Evolutionary conservation across 1,140 invertebrate genomes (phyloP), one percentile per base, ranked within the genome.

Genomic region (Saccostrea cuccullata): DNA sequence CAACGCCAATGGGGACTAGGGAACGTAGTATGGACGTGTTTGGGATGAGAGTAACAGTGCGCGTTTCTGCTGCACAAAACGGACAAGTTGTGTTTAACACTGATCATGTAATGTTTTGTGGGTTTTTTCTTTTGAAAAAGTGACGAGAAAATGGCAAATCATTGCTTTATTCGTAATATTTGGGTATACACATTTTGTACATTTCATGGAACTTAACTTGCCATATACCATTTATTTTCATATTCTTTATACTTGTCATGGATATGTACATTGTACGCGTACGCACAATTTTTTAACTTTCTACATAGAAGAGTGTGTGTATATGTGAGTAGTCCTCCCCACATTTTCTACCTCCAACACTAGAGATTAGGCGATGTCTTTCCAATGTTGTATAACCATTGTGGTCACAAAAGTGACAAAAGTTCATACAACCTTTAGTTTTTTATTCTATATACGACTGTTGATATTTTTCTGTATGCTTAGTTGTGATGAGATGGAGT

Each of bases 311-410:
- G 70, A 77, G 30, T 77, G 70, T 77, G 70, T 77, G 70, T 77
- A 77, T 13, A 30, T 30, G 15, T 17, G 47, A 47, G 70, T 77
- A 77, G 70, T 77, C 70, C 70, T 77, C 26, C 70, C 70, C 70
- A 77, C 70, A 77, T 77, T 77, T 67, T 77, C 70, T 77, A 77
- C 70, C 70, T 77, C 70, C 70, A 15, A 77, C 26, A 36, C 15
- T 77, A 77, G 70, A 77, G 70, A 77, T 77, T 77, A 77, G 26
- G 26, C 26, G 23, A 77, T 77, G 70, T 77, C 70, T 77, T 77
- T 77, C 70, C 23, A 77, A 26, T 77, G 70, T 77, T 77, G 70
- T 77, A 36, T 77, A 15, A 30, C 15, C 70, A 77, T 26, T 77
- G 20, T 36, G 70, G 70, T 77, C 70, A 77, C 70, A 40, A 36